Base-by-base conservation (phyloP, 2,113 vertebrate species). In the Falco punctatus region DNA sequence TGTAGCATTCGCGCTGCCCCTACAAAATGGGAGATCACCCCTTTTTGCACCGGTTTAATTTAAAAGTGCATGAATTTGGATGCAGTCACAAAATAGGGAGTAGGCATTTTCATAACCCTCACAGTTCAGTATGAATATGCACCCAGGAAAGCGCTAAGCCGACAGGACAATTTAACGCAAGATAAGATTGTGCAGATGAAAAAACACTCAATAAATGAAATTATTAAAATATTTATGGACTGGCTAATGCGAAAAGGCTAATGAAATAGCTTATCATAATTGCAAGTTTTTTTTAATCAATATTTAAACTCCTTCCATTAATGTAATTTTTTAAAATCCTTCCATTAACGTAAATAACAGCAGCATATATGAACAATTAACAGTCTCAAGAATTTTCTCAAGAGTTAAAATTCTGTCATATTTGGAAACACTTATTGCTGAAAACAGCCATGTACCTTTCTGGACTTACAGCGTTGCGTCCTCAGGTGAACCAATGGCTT, bases 151-250 rank as follows among this genome's bases (percentile, higher is more conserved):
- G 54, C 1, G 1, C 44, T 22, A 65, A 88, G 46, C 30, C 79
- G 67, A 26, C 21, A n/a, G 70, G 48, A 72, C 55, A 66, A 85
- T 61, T 81, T 48, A 65, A 55, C 38, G 64, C 61, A 21, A 90
- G 42, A 15, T 40, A 52, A 38, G 40, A 62, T 5, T 7, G 17
- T 32, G 38, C 24, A 61, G 55, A 82, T 54, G 33, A 30, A 48
- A 93, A 81, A 87, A 88, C 20, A 40, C 9, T 61, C 84, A 72
- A 40, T 61, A 91, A 91, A 92, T 22, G 14, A 66, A 90, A 92
- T 94, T 69, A 84, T 80, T 92, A 71, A 74, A 93, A 66, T 86
- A 96, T 96, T 97, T 95, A 94, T 83, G 71, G 86, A 23, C 42
- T 54, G 26, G 32, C 18, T 97, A 95, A 91, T 58, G 46, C 38